Base-by-base conservation (phyloP, 2,113 vertebrate species). In the Eidolon helvum region DNA sequence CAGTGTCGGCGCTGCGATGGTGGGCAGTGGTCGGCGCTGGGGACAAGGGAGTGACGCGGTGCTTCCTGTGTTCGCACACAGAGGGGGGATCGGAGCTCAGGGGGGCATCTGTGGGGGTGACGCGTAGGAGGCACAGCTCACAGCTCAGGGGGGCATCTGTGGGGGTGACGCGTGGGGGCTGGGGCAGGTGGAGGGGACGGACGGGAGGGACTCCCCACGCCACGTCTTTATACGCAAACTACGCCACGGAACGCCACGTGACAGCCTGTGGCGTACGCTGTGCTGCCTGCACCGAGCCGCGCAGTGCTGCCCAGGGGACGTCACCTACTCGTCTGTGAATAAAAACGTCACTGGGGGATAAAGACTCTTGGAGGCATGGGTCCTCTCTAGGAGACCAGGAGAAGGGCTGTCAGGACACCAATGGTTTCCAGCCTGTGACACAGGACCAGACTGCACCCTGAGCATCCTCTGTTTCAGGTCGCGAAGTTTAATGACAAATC, bases 121-220 rank as follows among this genome's bases (percentile, higher is more conserved):
- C 0, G n/a, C 1, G 21, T 1, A 7, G 35, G 0, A n/a, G n/a
- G n/a, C n/a, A n/a, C n/a, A n/a, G n/a, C n/a, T n/a, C 2, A 11
- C 38, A 45, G 19, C 45, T 0, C 2, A 7, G 87, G 55, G 12
- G 22, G n/a, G 72, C 43, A 0, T 2, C 11, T 0, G 19, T 1
- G 14, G 1, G n/a, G 24, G 33, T 8, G 78, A 57, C 0, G n/a
- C 1, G 21, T 1, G 11, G 35, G 0, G 4, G 38, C 4, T 0
- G 30, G n/a, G 21, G 26, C 14, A 4, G 43, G 24, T 6, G 24
- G 10, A 4, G 57, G 4, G 72, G 22, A 14, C 4, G 33, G 22
- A 1, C 4, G 0, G 10, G 48, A 53, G 50, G 43, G 59, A 4
- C 7, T 0, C 0, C 4, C 28, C 30, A 15, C 4, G 65, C 24